Evolutionary conservation across 2,113 vertebrate genomes (phyloP), one percentile per base, ranked within the genome.

Genomic region (Clinocottus analis): DNA sequence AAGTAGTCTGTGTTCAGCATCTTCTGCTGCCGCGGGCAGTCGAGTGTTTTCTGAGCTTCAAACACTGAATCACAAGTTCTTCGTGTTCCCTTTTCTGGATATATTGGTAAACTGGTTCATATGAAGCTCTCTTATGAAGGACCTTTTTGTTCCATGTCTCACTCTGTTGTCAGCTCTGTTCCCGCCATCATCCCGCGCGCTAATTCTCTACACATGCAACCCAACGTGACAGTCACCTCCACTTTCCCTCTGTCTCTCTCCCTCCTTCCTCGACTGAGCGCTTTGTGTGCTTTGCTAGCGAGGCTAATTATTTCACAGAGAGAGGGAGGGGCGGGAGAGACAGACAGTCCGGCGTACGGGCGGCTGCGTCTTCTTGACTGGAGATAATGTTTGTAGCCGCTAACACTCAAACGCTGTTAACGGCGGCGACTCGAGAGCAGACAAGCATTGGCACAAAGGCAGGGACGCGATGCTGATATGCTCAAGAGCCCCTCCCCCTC

Each of bases 291-390:
- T 83, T 62, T 58, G 41, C 73, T 72, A 55, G 72, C 27, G 14
- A 68, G 72, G 78, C 56, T 77, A 63, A 84, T 86, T 78, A 76
- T 83, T 82, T 81, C 56, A 1, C 37, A 61, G 56, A 37, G 21
- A 21, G 12, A 78, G 47, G 51, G 59, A 17, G 37, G 29, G 63
- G 55, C 66, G 14, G 69, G 33, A 60, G 62, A 58, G 49, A 23
- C 37, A 66, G 21, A 70, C 43, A 53, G 71, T 61, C 60, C 61
- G 4, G 14, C 53, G 33, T 2, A 25, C 27, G 17, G 45, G 58
- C 56, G 75, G 45, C 25, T 43, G 27, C 29, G 79, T 85, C 55
- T 81, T 45, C 75, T 60, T 61, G 61, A 59, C 25, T 74, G 56
- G 23, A 75, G 82, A 68, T 65, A 17, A 70, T 72, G 64, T 85